Evolutionary conservation across 2,888 invertebrate species (phyloP), one percentile per base, ranked within the genome.

Genomic region (Tipula vernalis): DNA sequence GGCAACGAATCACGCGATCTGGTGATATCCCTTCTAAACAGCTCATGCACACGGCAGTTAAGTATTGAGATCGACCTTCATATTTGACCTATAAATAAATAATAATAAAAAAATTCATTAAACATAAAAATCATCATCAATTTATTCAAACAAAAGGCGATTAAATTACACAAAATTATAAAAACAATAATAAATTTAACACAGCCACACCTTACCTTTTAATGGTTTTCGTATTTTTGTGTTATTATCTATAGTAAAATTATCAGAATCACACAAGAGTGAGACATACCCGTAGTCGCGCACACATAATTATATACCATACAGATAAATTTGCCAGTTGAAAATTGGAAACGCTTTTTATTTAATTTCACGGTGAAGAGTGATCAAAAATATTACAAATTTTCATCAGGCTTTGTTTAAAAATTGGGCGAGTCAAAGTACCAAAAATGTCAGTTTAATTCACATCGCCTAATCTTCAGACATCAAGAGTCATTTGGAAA

Each of bases 11-110:
- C 86, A 94, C 94, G 88, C 96, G 94, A 88, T 95, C 95, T 2
- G 94, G 93, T 85, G 95, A 95, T 90, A 94, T 95, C 39, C 97
- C 96, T 91, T 98, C 98, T 90, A 98, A 93, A 92, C 98, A 98
- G 39, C 95, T 94, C 96, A 99, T 98, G 92, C 98, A 99, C 87
- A 98, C 97, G 88, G 98, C 97, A 88, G 97, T 97, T 91, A 99
- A 93, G 92, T 95, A 99, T 91, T 97, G 96, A 89, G 95, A 95
- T 89, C 96, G 95, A 88, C 97, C 97, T 91, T 98, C 98, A 89
- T 96, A 95, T 92, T 96, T 97, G 89, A 97, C 97, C 97, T 97
- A 93, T 1, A 92, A 92, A 87, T 84, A 84, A 39, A 84, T 15
- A 84, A 39, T 39, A 36, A 39, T 13, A n/a, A 84, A 39, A 84